Base-by-base conservation (phyloP, 2,113 vertebrate genomes). In the Leptodactylus fuscus region DNA sequence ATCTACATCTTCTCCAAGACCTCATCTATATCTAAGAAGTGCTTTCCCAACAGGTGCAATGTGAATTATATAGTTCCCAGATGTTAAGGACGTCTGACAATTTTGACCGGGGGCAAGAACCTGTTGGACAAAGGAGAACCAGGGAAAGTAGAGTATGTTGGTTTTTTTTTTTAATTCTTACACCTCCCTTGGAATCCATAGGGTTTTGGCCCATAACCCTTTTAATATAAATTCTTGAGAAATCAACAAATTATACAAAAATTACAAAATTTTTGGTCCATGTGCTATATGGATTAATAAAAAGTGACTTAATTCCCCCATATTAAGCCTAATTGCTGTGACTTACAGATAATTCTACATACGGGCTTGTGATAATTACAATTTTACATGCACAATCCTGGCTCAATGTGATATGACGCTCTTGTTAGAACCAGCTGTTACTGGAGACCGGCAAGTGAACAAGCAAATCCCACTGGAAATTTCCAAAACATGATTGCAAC, bases 401-500 rank as follows among this genome's bases (percentile, higher is more conserved):
- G 53, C 76, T 79, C 32, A 12, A 1, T 24, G 29, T 55, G 12
- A 55, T 27, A 41, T 24, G 29, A n/a, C 22, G 36, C 24, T 16
- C 22, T 13, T 27, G 51, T 41, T 41, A 79, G 27, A 48, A 7
- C 24, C 75, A 79, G 76, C 32, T 79, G 76, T 79, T 79, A 60
- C 76, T 38, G 53, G 32, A 9, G 76, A 27, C 24, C 20, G 27
- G 76, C 51, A 79, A 60, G 51, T 41, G 36, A 79, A 60, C 53
- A 41, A 15, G 22, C 34, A 41, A 79, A 79, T 79, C 76, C 76
- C 76, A 58, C 12, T 60, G 51, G 51, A 79, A 79, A 60, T 58
- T 15, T 22, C 24, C 12, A 79, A 41, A 16, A 60, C 51, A 38
- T 1, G 34, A 58, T 58, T 79, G 53, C 76, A 79, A 60, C 76